Evolutionary conservation across 2,888 invertebrate species (phyloP).

Genomic region (Drosophila ustulata): DNA sequence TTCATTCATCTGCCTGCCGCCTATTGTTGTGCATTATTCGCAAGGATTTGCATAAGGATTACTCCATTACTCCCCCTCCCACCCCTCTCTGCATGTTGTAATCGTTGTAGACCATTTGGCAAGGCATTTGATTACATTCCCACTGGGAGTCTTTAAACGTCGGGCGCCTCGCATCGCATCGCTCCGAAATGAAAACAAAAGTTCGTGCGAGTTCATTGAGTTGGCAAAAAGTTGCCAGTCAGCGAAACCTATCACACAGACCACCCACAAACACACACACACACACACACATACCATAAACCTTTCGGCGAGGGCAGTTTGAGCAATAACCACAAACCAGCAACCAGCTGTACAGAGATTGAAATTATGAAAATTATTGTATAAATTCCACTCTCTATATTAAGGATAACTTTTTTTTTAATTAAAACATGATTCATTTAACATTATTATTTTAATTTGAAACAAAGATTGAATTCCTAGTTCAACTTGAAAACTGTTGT

Average conservation of each 20-base stretch:
- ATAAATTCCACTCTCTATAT: too few relatives aligned
- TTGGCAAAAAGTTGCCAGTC: constrained; percentile 65
- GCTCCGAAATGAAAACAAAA: constrained; percentile 74
- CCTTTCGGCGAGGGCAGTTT: constrained; percentile 28
- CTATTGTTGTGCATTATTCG: constrained; percentile 18
- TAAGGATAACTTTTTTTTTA: too few relatives aligned
- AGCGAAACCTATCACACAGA: constrained; percentile 21
- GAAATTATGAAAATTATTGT: too few relatives aligned
- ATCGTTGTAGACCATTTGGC: constrained; percentile 14
- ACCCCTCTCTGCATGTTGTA: constrained; percentile 18
- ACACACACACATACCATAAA: background rate
- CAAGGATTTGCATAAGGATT: constrained; percentile 42
- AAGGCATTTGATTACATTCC: constrained; percentile 33
- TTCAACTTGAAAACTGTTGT: too few relatives aligned
- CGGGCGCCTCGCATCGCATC: background rate
- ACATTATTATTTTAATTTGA: too few relatives aligned
- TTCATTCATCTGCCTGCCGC: constrained; percentile 37
- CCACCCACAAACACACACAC: background rate
- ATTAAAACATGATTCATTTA: too few relatives aligned
- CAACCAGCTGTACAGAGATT: too few relatives aligned
- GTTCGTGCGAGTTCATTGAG: constrained; percentile 79
- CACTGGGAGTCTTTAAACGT: constrained; percentile 15
- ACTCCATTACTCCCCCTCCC: constrained; percentile 16
- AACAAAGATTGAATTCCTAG: too few relatives aligned
- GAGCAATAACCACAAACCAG: background rate